These are phyloP conservation scores for Theristus sp. DNA, from an alignment of 2,888 invertebrate species.

Conservation along the genomic window DNA sequence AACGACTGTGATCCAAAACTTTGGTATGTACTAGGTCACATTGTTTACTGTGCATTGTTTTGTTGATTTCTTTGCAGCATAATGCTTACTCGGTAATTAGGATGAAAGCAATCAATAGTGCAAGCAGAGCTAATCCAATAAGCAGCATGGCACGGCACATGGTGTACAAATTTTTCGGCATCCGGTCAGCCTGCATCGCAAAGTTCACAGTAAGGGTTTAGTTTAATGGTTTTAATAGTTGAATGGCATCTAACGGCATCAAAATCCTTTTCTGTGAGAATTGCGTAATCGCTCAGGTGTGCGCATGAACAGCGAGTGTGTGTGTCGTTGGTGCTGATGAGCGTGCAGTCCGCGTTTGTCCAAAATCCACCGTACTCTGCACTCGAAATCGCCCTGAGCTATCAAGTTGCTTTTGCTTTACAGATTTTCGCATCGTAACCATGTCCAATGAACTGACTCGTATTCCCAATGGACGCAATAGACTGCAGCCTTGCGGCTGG, in stretches of 20 bases:
- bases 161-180: background rate
- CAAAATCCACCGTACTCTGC: too few relatives aligned
- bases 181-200: background rate
- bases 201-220: too few relatives aligned
- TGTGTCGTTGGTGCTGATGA: conserved; percentile 2
- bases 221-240: too few relatives aligned
- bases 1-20: background rate
- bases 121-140: conserved; percentile 7
- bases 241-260: conserved; percentile 3
- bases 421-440: background rate
- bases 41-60: too few relatives aligned
- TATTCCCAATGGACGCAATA: background rate
- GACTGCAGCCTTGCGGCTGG: background rate
- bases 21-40: too few relatives aligned
- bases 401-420: too few relatives aligned
- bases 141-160: conserved; percentile 2
- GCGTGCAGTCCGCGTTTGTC: too few relatives aligned
- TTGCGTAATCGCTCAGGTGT: conserved; percentile 10
- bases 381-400: too few relatives aligned
- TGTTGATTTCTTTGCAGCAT: background rate
- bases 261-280: conserved; percentile 6
- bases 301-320: conserved; percentile 8
- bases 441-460: background rate
- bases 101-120: conserved; percentile 8
- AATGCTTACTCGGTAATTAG: conserved; percentile 2